Evolutionary conservation across 2,113 vertebrate genomes (phyloP).

Genomic region (Lota lota): DNA sequence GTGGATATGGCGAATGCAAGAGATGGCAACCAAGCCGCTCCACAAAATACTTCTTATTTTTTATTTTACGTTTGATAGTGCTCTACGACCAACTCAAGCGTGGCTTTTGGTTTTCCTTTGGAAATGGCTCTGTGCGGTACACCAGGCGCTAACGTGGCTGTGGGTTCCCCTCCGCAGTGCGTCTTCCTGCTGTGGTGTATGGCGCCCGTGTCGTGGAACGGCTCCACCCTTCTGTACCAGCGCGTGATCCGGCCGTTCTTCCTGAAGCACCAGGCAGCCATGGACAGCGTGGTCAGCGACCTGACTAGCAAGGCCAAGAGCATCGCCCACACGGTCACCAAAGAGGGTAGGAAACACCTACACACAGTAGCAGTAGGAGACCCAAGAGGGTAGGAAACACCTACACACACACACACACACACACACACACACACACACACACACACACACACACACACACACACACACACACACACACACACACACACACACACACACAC

Average conservation of each 20-base stretch:
- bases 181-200: conserved; percentile 97
- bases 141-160: too few species aligned
- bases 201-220: conserved; percentile 89
- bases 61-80: too few species aligned
- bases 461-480: background rate
- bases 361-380: conserved; percentile 11
- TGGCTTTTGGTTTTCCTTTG: too few species aligned
- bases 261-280: conserved; percentile 78
- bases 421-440: background rate
- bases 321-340: conserved; percentile 66
- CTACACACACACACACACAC: too few species aligned
- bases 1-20: too few species aligned
- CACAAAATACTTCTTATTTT: too few species aligned
- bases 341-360: conserved; percentile 74
- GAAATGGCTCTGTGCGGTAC: too few species aligned
- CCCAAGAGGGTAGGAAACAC: too few species aligned
- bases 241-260: conserved; percentile 84
- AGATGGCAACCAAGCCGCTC: too few species aligned
- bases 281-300: conserved; percentile 79
- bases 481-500: background rate
- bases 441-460: background rate
- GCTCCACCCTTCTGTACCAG: conserved; percentile 83
- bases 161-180: conserved; percentile 72
- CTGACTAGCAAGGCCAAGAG: conserved; percentile 76
- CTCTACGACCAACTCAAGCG: too few species aligned